These are phyloP conservation scores for Paralinhomoeus sp. DNA, from an alignment of 2,888 invertebrate species.

Conservation along the genomic window DNA sequence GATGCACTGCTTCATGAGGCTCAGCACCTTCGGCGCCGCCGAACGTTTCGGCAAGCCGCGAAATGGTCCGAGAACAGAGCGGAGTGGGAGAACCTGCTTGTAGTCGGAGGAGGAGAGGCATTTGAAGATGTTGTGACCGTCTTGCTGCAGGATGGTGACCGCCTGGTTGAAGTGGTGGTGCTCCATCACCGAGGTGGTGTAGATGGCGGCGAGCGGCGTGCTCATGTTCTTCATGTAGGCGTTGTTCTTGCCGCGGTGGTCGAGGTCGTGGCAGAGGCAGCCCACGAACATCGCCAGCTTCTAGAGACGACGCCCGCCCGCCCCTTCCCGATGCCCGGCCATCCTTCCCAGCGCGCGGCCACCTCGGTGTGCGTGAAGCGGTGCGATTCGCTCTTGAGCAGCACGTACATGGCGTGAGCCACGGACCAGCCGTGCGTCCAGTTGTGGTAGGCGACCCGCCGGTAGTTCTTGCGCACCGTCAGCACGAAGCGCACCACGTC, in stretches of 20 bases:
- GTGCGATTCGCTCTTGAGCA: conserved; percentile 23
- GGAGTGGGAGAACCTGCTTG: conserved; percentile 31
- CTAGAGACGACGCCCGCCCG: conserved; percentile 29
- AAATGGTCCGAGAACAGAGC: too few species aligned
- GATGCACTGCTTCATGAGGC: conserved; percentile 54
- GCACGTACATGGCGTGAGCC: conserved; percentile 55
- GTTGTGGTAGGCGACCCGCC: conserved; percentile 57
- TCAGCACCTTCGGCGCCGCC: conserved; percentile 46
- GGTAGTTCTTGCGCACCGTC: conserved; percentile 60
- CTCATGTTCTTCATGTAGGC: conserved; percentile 60
- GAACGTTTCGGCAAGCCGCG: too few species aligned
- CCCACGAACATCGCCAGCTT: conserved; percentile 52
- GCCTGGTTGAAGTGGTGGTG: conserved; percentile 73
- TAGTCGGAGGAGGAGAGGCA: conserved; percentile 47
- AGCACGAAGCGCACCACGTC: conserved; percentile 47
- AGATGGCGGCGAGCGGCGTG: conserved; percentile 57
- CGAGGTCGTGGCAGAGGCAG: conserved; percentile 59
- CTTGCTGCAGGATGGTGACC: conserved; percentile 58
- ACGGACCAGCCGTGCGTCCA: conserved; percentile 70
- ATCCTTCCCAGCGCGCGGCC: too few species aligned
- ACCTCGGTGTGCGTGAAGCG: conserved; percentile 18
- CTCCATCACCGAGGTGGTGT: conserved; percentile 61
- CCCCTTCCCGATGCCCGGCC: neutral
- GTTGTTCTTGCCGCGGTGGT: conserved; percentile 58
- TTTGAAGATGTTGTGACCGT: conserved; percentile 60